phyloP scores from a whole-genome alignment of 2,888 invertebrate species.

The Cheilosia grossa region DNA sequence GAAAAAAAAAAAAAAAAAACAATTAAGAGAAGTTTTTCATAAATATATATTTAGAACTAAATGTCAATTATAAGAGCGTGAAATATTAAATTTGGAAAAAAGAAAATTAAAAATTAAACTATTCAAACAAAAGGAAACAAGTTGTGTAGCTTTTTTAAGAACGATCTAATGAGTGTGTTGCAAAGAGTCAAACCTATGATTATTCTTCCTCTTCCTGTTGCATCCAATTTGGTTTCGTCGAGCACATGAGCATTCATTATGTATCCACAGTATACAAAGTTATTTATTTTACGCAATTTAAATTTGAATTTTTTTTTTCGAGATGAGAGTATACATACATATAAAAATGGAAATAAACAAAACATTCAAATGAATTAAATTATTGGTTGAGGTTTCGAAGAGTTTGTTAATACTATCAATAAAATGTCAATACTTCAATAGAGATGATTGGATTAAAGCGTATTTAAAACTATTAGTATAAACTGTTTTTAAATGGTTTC shows the following conservation, averaged over 20 bases:
- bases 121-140: constrained; percentile 76
- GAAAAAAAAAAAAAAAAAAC: constrained; percentile 3
- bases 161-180: constrained; percentile 61
- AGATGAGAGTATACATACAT: constrained; percentile 47
- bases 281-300: constrained; percentile 35
- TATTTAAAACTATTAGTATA: too few relatives aligned
- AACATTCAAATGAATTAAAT: constrained; percentile 65
- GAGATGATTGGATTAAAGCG: constrained; percentile 11
- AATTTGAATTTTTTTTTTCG: constrained; percentile 44
- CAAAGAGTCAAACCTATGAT: constrained; percentile 84
- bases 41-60: constrained; percentile 23
- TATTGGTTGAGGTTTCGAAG: constrained; percentile 18
- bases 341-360: constrained; percentile 70
- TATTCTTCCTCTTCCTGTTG: constrained; percentile 83
- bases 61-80: constrained; percentile 39
- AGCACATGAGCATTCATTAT: constrained; percentile 63
- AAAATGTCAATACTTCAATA: background rate
- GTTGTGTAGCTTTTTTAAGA: constrained; percentile 65
- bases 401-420: constrained; percentile 24
- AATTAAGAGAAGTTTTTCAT: too few relatives aligned
- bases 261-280: constrained; percentile 53
- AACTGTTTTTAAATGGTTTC: too few relatives aligned
- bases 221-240: constrained; percentile 75
- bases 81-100: constrained; percentile 52
- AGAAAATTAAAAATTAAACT: constrained; percentile 51